Evolutionary conservation across 2,113 vertebrate genomes (phyloP).

Genomic region (Gallinago paraguaiae): DNA sequence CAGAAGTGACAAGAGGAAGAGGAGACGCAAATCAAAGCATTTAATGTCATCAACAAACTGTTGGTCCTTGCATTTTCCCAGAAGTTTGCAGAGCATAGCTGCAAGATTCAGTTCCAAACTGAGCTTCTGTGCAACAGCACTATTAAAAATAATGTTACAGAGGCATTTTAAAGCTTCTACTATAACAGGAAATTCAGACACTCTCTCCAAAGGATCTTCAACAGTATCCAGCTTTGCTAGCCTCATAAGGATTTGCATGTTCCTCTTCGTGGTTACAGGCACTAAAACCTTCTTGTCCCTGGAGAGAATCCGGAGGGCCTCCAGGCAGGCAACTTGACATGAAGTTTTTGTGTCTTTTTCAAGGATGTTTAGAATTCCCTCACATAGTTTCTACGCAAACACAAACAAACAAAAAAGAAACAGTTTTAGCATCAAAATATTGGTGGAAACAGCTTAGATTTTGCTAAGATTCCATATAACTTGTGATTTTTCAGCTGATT

Average conservation of each 20-base stretch:
- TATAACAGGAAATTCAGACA: slow-evolving; percentile 83
- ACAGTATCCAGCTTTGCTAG: slow-evolving; percentile 81
- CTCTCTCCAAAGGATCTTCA: slow-evolving; percentile 76
- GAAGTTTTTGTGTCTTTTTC: slow-evolving; percentile 80
- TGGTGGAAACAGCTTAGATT: neutral
- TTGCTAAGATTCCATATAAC: neutral
- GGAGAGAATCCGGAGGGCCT: slow-evolving; percentile 94
- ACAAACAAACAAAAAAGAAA: slow-evolving; percentile 14
- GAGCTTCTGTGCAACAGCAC: slow-evolving; percentile 89
- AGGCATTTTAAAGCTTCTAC: slow-evolving; percentile 98
- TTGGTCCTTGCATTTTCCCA: slow-evolving; percentile 77
- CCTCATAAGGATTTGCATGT: slow-evolving; percentile 87
- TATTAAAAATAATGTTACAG: slow-evolving; percentile 97
- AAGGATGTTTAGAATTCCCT: slow-evolving; percentile 85
- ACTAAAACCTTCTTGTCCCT: slow-evolving; percentile 92
- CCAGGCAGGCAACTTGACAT: slow-evolving; percentile 89
- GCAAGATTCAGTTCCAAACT: slow-evolving; percentile 90
- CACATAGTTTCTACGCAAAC: slow-evolving; percentile 86
- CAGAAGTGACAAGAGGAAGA: slow-evolving; percentile 94
- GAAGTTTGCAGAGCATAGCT: slow-evolving; percentile 83
- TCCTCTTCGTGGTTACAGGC: slow-evolving; percentile 90
- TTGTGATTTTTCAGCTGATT: neutral
- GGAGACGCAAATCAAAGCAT: slow-evolving; percentile 92
- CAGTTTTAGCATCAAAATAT: slow-evolving; percentile 16
- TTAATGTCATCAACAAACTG: slow-evolving; percentile 86